Evolutionary conservation across 2,113 vertebrate genomes (phyloP).

Genomic region (Phylloscopus whistleri): DNA sequence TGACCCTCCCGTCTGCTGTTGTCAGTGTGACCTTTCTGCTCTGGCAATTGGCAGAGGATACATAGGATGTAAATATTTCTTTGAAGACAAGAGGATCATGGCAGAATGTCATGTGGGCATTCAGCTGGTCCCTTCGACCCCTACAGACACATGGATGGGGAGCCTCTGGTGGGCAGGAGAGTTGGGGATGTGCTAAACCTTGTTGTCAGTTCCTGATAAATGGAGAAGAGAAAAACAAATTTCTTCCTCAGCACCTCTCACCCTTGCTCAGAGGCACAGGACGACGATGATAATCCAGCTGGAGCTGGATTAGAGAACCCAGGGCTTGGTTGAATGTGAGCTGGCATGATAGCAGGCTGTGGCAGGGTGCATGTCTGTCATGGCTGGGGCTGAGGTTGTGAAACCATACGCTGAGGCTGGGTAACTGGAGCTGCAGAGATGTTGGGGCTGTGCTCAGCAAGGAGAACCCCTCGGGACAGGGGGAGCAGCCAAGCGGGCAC

Average conservation of each 20-base stretch:
- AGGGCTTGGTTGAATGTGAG: background rate
- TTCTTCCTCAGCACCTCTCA: background rate
- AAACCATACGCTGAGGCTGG: background rate
- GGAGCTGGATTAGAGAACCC: background rate
- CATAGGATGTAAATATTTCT: background rate
- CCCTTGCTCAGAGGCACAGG: background rate
- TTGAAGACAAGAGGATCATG: background rate
- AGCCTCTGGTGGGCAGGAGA: background rate
- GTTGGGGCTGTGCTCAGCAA: background rate
- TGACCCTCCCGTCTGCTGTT: background rate
- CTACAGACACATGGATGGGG: fast-evolving
- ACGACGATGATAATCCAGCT: background rate
- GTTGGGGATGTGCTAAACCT: background rate
- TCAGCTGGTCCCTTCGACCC: fast-evolving
- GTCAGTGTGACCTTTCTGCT: background rate
- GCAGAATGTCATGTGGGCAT: background rate
- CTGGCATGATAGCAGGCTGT: background rate
- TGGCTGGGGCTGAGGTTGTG: background rate
- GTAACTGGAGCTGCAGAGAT: background rate
- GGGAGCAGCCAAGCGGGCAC: fast-evolving
- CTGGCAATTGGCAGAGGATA: background rate
- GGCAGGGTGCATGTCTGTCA: background rate
- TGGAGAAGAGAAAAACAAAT: background rate
- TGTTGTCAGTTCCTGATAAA: background rate
- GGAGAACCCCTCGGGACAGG: background rate